Evolutionary conservation across 2,888 invertebrate species (phyloP), one percentile per base, ranked within the genome.

Genomic region (Sarcophaga rosellei): DNA sequence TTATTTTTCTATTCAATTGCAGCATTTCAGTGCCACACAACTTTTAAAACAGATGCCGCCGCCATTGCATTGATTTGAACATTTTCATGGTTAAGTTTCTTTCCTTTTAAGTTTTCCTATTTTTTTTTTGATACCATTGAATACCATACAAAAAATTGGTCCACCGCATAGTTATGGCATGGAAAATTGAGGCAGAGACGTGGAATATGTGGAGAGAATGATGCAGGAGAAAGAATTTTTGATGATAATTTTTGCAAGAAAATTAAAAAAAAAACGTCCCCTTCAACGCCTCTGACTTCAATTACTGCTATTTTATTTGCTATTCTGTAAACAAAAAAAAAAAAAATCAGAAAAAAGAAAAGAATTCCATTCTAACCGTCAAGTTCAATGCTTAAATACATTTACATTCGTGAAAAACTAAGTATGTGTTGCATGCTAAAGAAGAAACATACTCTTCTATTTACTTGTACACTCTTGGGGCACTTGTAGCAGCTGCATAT

Each of bases 331-430:
- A 53, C 5, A 53, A 15, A 15, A 5, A 53, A 53, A 4, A 15
- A 47, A 15, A 3, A 47, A 47, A 4, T 53, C 1, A 53, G 10
- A 53, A 12, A 4, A 53, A 53, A 53, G 17, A 53, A 15, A 53
- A 17, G 15, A 15, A 77, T 80, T 77, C 77, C 74, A 70, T 81
- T 77, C 74, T 65, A 69, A 70, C 61, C 80, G 77, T 84, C 84
- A 86, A 86, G 86, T 86, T 86, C 84, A 81, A 84, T 81, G 74
- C 72, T 70, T 77, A 78, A 86, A 75, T 66, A 73, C 65, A 81
- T 84, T 84, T 78, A 57, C 53, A 74, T 65, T 69, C 74, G 84
- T 53, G 17, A 53, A 53, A 10, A 17, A 15, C 15, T 5, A 86
- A 81, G 69, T 84, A 77, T 77, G 65, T 78, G 23, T 61, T 74